Evolutionary conservation across 2,888 invertebrate species (phyloP).

Genomic region (Esperia sulphurella): DNA sequence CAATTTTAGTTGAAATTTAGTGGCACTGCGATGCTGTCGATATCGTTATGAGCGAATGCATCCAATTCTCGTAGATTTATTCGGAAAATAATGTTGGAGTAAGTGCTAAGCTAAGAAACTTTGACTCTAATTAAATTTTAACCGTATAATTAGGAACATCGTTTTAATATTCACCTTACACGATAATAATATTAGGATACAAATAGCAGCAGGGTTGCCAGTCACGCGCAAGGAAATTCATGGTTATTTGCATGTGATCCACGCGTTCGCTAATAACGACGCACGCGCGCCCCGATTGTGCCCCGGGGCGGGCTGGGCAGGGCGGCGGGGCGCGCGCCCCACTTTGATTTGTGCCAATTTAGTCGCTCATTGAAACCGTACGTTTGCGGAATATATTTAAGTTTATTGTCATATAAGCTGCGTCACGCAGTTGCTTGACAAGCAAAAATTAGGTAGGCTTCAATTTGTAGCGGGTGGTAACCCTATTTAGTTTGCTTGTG

Average conservation of each 20-base stretch:
- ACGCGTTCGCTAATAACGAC: conserved; percentile 10
- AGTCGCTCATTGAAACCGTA: conserved; percentile 11
- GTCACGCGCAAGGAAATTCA: conserved; percentile 7
- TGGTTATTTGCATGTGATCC: conserved; percentile 12
- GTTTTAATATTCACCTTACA: no score
- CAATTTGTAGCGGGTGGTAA: no score
- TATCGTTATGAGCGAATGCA: no score
- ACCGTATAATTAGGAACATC: no score
- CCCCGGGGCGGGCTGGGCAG: background rate
- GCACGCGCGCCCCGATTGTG: background rate
- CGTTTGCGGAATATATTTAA: conserved; percentile 4
- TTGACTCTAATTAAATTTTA: no score
- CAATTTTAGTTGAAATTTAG: no score
- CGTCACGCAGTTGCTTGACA: background rate
- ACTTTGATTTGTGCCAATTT: conserved; percentile 14
- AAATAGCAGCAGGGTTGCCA: background rate
- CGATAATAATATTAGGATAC: no score
- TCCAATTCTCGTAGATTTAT: no score
- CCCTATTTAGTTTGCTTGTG: no score
- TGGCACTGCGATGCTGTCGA: no score
- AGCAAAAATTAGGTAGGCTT: background rate
- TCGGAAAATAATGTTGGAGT: no score
- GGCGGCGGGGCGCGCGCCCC: background rate
- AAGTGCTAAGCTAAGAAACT: no score
- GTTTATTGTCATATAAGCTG: conserved; percentile 1